A percentile compares a stretch with the other conserved stretches of the same genome.
These are phyloP conservation scores for Drosophila littoralis DNA, from an alignment of 1,140 invertebrate genomes.

Conservation along the genomic window DNA sequence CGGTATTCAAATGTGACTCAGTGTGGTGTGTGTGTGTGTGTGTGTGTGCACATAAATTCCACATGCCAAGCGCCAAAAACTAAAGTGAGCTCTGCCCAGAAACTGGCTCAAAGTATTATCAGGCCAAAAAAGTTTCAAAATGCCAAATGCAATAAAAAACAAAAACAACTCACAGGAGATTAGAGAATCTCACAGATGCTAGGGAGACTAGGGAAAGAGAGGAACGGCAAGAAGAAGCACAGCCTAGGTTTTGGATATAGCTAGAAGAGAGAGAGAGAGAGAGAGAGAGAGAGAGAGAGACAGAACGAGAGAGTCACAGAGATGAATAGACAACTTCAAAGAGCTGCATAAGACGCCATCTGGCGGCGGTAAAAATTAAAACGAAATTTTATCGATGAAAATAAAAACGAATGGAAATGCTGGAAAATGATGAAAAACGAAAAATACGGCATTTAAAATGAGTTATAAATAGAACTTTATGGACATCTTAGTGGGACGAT, in stretches of 20 bases:
- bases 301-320: neutral
- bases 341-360: conserved; percentile 17
- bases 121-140: conserved; percentile 12
- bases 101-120: conserved; percentile 51
- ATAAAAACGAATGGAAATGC: neutral
- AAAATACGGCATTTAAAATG: conserved; percentile 17
- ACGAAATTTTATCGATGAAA: conserved; percentile 10
- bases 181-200: neutral
- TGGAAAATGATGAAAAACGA: neutral
- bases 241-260: too few species aligned
- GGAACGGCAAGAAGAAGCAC: neutral
- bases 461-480: neutral
- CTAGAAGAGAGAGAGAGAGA: neutral
- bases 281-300: neutral
- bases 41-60: conserved; percentile 60
- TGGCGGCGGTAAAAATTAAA: conserved; percentile 14
- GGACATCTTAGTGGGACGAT: too few species aligned
- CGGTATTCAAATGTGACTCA: conserved; percentile 27
- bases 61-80: conserved; percentile 71
- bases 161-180: neutral
- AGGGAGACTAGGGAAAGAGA: neutral
- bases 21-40: too few species aligned
- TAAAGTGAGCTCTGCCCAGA: conserved; percentile 31
- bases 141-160: neutral
- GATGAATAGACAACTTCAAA: conserved; percentile 14